These are phyloP conservation scores for Caenorhabditis remanei DNA, from an alignment of 1,140 invertebrate genomes.

Conservation along the genomic window DNA sequence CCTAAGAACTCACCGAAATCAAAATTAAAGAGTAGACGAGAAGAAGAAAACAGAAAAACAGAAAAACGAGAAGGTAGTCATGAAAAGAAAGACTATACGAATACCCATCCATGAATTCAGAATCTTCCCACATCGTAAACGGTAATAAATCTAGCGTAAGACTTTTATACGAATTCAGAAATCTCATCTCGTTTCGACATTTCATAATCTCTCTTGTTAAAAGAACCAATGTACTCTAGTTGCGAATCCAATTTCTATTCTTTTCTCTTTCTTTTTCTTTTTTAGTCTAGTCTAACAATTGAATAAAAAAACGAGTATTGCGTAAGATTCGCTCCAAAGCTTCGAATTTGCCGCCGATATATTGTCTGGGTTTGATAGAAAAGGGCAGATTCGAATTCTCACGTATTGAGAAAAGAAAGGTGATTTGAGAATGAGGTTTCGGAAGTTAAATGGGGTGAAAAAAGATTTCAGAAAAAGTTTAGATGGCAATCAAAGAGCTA, in stretches of 20 bases:
- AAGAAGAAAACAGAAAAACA: too few species aligned
- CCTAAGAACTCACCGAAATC: too few species aligned
- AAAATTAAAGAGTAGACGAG: too few species aligned
- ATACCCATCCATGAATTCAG: neutral
- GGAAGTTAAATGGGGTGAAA: neutral
- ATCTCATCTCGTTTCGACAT: neutral
- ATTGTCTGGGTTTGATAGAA: neutral
- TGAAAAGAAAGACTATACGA: neutral
- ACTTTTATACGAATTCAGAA: neutral
- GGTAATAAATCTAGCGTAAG: neutral
- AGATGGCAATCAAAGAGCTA: too few species aligned
- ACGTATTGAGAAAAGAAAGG: slow-evolving; percentile 26
- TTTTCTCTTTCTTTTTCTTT: neutral
- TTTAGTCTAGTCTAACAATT: neutral
- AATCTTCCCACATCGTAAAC: neutral
- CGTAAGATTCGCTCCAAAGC: slow-evolving; percentile 13
- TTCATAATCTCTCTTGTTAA: neutral
- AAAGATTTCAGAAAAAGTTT: neutral
- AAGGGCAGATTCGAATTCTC: neutral
- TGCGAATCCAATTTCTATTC: neutral
- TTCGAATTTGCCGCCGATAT: neutral
- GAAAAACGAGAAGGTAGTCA: too few species aligned
- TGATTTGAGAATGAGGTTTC: neutral
- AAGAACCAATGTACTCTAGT: too few species aligned
- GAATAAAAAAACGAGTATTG: slow-evolving; percentile 45